Percentiles rank a stretch among this genome's conserved stretches.
Evolutionary conservation across 2,888 invertebrate genomes (phyloP).

Genomic region (Terebella lapidaria): DNA sequence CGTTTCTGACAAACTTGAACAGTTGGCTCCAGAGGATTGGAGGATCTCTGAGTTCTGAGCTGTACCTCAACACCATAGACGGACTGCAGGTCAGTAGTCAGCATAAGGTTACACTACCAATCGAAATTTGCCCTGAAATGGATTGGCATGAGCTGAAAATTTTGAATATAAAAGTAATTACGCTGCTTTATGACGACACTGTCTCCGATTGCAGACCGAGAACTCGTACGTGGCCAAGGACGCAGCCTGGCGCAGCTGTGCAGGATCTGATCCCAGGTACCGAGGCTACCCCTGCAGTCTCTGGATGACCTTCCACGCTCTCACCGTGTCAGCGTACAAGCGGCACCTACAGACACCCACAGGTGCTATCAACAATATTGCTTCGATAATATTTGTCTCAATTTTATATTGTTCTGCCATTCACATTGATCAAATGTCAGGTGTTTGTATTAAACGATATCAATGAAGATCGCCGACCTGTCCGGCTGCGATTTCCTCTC

Average conservation of each 20-base stretch:
- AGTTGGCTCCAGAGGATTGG: background rate
- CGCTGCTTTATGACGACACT: too few relatives aligned
- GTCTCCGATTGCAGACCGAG: slow-evolving; percentile 9
- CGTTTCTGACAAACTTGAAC: background rate
- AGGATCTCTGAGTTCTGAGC: background rate
- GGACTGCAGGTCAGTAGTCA: background rate
- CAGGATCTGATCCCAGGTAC: slow-evolving; percentile 68
- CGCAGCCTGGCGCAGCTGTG: slow-evolving; percentile 58
- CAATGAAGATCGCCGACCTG: too few relatives aligned
- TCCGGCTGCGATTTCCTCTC: too few relatives aligned
- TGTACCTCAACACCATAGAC: background rate
- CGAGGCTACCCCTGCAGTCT: slow-evolving; percentile 91
- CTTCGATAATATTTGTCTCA: too few relatives aligned
- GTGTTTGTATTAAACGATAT: too few relatives aligned
- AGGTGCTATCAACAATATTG: too few relatives aligned
- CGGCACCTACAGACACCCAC: background rate
- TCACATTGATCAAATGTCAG: too few relatives aligned
- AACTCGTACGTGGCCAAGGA: slow-evolving; percentile 12
- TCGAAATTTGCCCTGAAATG: too few relatives aligned
- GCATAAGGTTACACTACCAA: too few relatives aligned
- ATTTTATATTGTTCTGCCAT: too few relatives aligned
- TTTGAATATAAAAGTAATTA: too few relatives aligned
- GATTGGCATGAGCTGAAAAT: too few relatives aligned
- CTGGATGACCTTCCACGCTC: slow-evolving; percentile 89
- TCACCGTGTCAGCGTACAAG: slow-evolving; percentile 72